Conservation (phyloP, 2,797 vertebrate genomes). For the Xenentodon cancila region DNA sequence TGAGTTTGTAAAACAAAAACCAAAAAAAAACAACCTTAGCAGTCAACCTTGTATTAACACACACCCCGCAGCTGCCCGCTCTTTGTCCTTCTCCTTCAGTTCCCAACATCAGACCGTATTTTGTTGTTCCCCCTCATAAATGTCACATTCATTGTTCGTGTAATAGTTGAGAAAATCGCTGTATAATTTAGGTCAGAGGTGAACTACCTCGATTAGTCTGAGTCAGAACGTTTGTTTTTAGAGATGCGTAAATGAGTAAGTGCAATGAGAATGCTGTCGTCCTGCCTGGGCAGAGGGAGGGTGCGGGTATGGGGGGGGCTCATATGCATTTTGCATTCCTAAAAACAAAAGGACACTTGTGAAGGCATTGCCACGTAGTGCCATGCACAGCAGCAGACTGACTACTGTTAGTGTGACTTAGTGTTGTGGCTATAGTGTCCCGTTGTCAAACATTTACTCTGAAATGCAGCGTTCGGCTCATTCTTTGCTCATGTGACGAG, state of each 20-base stretch:
- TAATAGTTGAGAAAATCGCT: too few species aligned
- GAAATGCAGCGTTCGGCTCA: constrained; percentile 25
- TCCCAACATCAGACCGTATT: too few species aligned
- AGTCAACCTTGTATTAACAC: too few species aligned
- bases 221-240: not conserved
- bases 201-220: too few species aligned
- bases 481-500: constrained; percentile 2
- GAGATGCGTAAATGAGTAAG: not conserved
- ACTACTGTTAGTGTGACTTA: constrained; percentile 10
- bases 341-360: constrained; percentile 71
- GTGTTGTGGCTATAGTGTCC: constrained; percentile 6
- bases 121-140: too few species aligned
- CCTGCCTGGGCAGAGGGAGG: not conserved
- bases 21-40: not conserved
- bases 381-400: constrained; percentile 40
- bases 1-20: constrained; percentile 10
- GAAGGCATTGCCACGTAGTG: constrained; percentile 51
- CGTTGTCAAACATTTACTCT: constrained; percentile 5
- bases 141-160: too few species aligned
- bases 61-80: too few species aligned
- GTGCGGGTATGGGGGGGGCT: not conserved
- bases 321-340: constrained; percentile 49
- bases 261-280: constrained; percentile 48
- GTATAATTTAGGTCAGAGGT: too few species aligned
- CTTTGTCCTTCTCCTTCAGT: too few species aligned